Percentiles rank a stretch among this genome's conserved stretches.
phyloP scores from a whole-genome alignment of 2,888 invertebrate genomes.

The Steinernema carpocapsae region DNA sequence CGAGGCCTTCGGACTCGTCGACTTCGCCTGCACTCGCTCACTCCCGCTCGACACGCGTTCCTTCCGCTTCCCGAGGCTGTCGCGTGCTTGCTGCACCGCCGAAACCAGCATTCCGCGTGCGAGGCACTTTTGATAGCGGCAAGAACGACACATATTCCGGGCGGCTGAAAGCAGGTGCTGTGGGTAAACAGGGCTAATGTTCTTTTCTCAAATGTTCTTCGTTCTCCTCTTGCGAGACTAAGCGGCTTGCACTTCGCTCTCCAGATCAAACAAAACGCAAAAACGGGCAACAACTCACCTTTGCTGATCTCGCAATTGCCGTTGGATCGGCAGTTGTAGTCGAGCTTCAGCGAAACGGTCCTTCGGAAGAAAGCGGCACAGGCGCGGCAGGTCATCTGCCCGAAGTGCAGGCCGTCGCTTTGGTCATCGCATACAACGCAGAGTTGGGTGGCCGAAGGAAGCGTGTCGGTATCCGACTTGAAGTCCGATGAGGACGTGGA shows the following conservation, averaged over 20 bases:
- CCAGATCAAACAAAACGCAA: conserved; percentile 14
- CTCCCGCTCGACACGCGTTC: conserved; percentile 35
- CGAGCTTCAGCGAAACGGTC: conserved; percentile 62
- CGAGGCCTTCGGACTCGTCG: conserved; percentile 22
- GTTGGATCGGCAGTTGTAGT: conserved; percentile 55
- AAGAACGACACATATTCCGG: conserved; percentile 64
- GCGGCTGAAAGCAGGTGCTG: conserved; percentile 53
- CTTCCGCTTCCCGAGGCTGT: conserved; percentile 56
- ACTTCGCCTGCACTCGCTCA: conserved; percentile 33
- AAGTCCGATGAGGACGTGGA: background rate
- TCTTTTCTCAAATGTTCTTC: conserved; percentile 34
- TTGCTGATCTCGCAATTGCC: conserved; percentile 59
- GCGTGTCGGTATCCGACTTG: background rate
- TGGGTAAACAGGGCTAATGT: background rate
- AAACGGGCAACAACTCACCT: conserved; percentile 48
- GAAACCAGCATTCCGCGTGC: conserved; percentile 47
- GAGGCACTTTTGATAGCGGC: conserved; percentile 60
- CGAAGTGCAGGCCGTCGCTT: conserved; percentile 50
- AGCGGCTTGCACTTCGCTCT: too few relatives aligned
- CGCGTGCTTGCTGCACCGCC: conserved; percentile 61
- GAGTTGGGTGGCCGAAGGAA: background rate
- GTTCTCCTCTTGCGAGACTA: too few relatives aligned
- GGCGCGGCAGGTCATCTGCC: conserved; percentile 50
- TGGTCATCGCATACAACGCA: conserved; percentile 52
- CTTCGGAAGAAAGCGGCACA: conserved; percentile 44